These are phyloP conservation scores for Gavia stellata DNA, from an alignment of 2,113 vertebrate genomes.

Conservation along the genomic window DNA sequence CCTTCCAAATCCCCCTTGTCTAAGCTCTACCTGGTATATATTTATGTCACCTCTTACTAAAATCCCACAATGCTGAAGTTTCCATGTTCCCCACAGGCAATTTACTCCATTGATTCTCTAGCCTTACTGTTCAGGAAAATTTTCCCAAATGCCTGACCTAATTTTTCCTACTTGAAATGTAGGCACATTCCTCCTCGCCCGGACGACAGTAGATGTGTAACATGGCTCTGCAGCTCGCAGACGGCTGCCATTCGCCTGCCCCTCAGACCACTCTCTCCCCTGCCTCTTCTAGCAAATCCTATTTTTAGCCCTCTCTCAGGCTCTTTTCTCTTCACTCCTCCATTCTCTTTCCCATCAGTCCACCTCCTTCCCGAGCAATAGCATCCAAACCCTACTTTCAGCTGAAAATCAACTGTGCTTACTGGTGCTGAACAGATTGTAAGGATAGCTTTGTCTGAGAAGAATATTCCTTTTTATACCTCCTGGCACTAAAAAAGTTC, in stretches of 20 bases:
- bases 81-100: background rate
- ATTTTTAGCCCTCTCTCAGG: background rate
- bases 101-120: background rate
- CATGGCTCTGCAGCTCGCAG: background rate
- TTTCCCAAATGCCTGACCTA: background rate
- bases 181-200: background rate
- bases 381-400: background rate
- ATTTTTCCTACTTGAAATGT: background rate
- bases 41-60: background rate
- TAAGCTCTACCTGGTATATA: background rate
- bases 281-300: background rate
- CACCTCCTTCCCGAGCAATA: background rate
- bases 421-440: background rate
- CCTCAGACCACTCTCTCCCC: background rate
- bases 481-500: background rate
- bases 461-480: background rate
- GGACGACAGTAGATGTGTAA: background rate
- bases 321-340: background rate
- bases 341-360: background rate
- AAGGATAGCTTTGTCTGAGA: background rate
- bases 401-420: background rate
- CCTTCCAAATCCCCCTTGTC: background rate
- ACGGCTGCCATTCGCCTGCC: background rate
- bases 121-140: background rate
- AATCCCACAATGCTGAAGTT: background rate